These are phyloP conservation scores for Dipus sagitta DNA, from an alignment of 2,797 vertebrate genomes.

Conservation along the genomic window DNA sequence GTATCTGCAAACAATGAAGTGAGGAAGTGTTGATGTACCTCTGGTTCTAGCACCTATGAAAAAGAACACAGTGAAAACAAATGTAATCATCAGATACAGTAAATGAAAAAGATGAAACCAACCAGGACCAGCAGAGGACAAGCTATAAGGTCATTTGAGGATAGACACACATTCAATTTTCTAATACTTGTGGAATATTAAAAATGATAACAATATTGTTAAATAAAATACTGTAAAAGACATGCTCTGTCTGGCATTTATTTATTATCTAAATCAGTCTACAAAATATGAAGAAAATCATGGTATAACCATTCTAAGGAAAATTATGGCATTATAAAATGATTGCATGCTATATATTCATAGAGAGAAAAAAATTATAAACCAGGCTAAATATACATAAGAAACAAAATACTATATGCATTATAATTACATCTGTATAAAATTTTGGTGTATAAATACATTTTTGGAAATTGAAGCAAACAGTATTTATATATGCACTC, in stretches of 20 bases:
- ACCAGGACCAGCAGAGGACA: too few relatives aligned
- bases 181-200: conserved; percentile 14
- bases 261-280: not conserved
- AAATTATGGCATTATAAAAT: not conserved
- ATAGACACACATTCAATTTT: too few relatives aligned
- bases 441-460: not conserved
- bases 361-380: not conserved
- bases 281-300: not conserved
- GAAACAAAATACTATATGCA: not conserved
- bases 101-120: too few relatives aligned
- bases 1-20: too few relatives aligned
- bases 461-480: not conserved
- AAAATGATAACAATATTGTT: not conserved
- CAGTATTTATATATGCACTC: not conserved
- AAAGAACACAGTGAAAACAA: too few relatives aligned
- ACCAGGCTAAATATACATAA: not conserved
- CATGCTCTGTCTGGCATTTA: not conserved
- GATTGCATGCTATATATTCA: not conserved
- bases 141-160: too few relatives aligned
- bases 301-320: not conserved
- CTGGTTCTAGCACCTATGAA: too few relatives aligned
- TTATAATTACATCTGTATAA: not conserved
- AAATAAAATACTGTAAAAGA: not conserved
- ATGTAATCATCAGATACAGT: too few relatives aligned
- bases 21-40: too few relatives aligned